Percentiles rank a stretch among this genome's conserved stretches.
These are phyloP conservation scores for Manis pentadactyla DNA, from an alignment of 2,797 vertebrate genomes.

Conservation along the genomic window DNA sequence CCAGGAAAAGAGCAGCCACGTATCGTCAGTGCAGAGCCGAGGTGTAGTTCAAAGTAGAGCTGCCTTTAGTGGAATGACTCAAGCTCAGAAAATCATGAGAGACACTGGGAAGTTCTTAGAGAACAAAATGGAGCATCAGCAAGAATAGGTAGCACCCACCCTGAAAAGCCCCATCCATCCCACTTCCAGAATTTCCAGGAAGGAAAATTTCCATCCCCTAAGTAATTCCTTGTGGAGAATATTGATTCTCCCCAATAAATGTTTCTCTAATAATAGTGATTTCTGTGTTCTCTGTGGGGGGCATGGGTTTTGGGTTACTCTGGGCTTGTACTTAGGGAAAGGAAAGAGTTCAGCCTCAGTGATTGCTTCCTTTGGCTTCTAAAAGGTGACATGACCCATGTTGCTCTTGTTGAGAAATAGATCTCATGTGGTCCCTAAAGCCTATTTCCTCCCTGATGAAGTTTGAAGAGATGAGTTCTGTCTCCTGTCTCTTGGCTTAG, in stretches of 20 bases:
- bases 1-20: background rate
- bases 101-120: background rate
- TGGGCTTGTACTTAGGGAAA: background rate
- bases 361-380: background rate
- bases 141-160: background rate
- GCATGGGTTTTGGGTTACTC: background rate
- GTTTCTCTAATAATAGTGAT: background rate
- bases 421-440: background rate
- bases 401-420: background rate
- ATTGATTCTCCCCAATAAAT: constrained; percentile 4
- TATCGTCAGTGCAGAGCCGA: background rate
- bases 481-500: background rate
- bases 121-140: background rate
- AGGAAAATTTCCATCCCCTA: background rate
- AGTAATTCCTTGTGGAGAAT: background rate
- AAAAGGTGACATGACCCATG: background rate
- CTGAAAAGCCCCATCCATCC: background rate
- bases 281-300: background rate
- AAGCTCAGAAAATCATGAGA: background rate
- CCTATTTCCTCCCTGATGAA: background rate
- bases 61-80: background rate
- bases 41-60: background rate
- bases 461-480: background rate
- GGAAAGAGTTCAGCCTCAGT: background rate
- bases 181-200: background rate